phyloP scores from a whole-genome alignment of 1,140 invertebrate species.

The Drosophila oshimai region DNA sequence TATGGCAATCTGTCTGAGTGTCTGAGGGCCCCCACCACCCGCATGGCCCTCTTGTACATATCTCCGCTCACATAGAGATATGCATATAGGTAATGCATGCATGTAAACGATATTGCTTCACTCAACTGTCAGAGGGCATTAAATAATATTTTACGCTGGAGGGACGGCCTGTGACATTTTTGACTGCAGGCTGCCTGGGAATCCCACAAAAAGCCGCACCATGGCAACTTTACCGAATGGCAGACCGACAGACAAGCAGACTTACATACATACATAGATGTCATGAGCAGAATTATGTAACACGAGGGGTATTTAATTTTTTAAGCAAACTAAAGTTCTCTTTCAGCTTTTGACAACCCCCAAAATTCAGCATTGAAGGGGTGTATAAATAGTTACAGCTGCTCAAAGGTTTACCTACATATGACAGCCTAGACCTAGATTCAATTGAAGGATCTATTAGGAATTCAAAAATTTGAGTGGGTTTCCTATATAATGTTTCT shows the following conservation, averaged over 20 bases:
- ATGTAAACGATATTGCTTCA: conserved; percentile 79
- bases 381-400: conserved; percentile 35
- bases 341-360: conserved; percentile 8
- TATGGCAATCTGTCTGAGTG: conserved; percentile 62
- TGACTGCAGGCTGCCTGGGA: conserved; percentile 62
- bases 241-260: background rate
- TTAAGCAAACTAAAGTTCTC: conserved; percentile 55
- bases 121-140: conserved; percentile 75
- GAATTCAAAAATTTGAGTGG: background rate
- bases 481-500: too few relatives aligned
- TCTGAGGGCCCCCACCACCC: conserved; percentile 31
- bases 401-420: conserved; percentile 11
- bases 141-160: conserved; percentile 72
- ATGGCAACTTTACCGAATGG: conserved; percentile 19
- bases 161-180: conserved; percentile 58
- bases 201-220: conserved; percentile 29
- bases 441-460: background rate
- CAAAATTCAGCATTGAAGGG: conserved; percentile 42
- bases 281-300: conserved; percentile 68
- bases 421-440: conserved; percentile 31
- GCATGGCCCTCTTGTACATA: background rate
- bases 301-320: conserved; percentile 63
- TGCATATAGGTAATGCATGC: conserved; percentile 66
- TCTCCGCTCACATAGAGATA: background rate
- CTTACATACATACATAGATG: conserved; percentile 29